Base-by-base conservation (phyloP, 2,113 vertebrate genomes). In the Tragelaphus strepsiceros region DNA sequence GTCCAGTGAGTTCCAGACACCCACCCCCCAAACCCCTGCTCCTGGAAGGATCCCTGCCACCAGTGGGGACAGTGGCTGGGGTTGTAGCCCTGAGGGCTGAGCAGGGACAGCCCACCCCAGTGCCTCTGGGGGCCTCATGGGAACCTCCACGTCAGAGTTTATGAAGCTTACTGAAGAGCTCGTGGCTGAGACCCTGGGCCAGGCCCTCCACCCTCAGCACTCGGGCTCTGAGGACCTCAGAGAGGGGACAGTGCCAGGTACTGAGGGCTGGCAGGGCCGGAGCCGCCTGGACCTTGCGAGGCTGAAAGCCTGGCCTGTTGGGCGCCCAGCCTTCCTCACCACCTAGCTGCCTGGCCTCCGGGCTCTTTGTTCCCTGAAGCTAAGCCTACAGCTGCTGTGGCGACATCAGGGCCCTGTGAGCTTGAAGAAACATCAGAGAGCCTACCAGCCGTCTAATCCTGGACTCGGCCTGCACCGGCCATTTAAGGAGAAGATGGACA, bases 371-470 rank as follows among this genome's bases (percentile, higher is more conserved):
- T 96, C 43, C 49, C 35, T 16, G 30, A 46, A 85, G 81, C 62
- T 7, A 26, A 85, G 22, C 77, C 93, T 64, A 39, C 32, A 93
- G 94, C 59, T 89, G 92, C 93, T 86, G 30, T 56, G 78, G 89
- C 17, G 54, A 97, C 86, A 61, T 49, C 24, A 67, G 61, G 43
- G 85, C 80, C 88, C 97, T 64, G 90, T 78, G 92, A 92, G 53
- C 87, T 95, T 88, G 96, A 64, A 94, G 64, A 78, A 92, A 89
- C 32, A 88, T 61, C 59, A 89, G 16, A 92, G 64, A 91, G 24
- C 35, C 35, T 32, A 17, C 56, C 54, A 49, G 88, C 28, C 35
- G 83, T 94, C 88, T 90, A 94, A 97, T 90, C 95, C 61, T 7
- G 43, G 82, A 53, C 12, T 24, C 21, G 26, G 61, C 59, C 32